These are phyloP conservation scores for Heterotis niloticus DNA, from an alignment of 2,113 vertebrate species.

Conservation along the genomic window DNA sequence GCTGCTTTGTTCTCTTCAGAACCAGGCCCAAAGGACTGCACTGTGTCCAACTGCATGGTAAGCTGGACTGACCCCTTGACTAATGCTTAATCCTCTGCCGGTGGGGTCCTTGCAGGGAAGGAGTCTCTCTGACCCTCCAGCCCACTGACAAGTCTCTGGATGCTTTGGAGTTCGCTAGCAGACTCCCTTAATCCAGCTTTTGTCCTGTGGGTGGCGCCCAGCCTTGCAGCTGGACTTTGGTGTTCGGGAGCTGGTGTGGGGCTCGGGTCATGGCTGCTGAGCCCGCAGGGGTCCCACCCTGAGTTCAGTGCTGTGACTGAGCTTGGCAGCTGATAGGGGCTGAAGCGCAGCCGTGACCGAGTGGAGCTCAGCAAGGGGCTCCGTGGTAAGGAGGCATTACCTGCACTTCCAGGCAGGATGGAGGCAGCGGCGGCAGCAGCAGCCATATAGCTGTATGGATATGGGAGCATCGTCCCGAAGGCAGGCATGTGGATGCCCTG, in stretches of 20 bases:
- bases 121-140: slow-evolving; percentile 73
- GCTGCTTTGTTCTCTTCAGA: not conserved
- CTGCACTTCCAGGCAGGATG: slow-evolving; percentile 67
- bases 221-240: slow-evolving; percentile 55
- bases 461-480: slow-evolving; percentile 85
- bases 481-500: slow-evolving; percentile 86
- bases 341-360: slow-evolving; percentile 80
- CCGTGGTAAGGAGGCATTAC: slow-evolving; percentile 64
- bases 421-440: slow-evolving; percentile 68
- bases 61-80: slow-evolving; percentile 66
- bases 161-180: slow-evolving; percentile 75
- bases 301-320: slow-evolving; percentile 58
- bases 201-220: slow-evolving; percentile 50
- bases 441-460: slow-evolving; percentile 84
- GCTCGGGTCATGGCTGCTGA: slow-evolving; percentile 67
- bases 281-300: slow-evolving; percentile 64
- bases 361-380: slow-evolving; percentile 72
- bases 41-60: slow-evolving; percentile 39
- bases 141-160: slow-evolving; percentile 76
- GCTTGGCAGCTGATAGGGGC: slow-evolving; percentile 81
- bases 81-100: slow-evolving; percentile 55
- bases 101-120: slow-evolving; percentile 64
- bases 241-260: slow-evolving; percentile 56
- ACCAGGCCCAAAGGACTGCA: not conserved
- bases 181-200: slow-evolving; percentile 64